A percentile compares a stretch with the other conserved stretches of the same genome.
Evolutionary conservation across 2,113 vertebrate genomes (phyloP).

Genomic region (Sinosuthora webbiana): DNA sequence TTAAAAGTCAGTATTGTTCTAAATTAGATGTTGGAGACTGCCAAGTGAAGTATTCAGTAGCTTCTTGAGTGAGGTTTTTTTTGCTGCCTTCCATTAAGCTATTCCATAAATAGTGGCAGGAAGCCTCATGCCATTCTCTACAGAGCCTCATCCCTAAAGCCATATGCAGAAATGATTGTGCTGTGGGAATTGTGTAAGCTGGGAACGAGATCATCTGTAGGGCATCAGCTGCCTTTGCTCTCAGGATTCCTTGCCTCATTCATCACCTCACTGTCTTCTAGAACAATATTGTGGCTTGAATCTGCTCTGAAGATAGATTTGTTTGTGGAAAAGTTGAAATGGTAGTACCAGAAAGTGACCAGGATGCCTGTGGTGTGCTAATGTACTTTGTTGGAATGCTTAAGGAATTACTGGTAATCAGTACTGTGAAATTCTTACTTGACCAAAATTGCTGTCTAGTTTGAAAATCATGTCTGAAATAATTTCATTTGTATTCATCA

Average conservation of each 20-base stretch:
- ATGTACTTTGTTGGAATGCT: background rate
- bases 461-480: background rate
- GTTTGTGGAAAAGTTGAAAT: background rate
- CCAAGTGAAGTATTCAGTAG: background rate
- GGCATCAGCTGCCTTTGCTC: background rate
- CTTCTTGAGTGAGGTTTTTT: background rate
- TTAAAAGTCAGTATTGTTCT: background rate
- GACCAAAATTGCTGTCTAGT: background rate
- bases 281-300: background rate
- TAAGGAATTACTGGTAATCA: background rate
- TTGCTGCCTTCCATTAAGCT: background rate
- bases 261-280: background rate
- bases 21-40: background rate
- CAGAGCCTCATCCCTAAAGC: background rate
- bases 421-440: background rate
- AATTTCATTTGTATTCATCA: background rate
- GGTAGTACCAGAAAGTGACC: background rate
- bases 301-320: background rate
- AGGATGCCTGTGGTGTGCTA: background rate
- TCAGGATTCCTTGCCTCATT: background rate
- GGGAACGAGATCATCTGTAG: background rate
- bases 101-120: background rate
- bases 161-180: accelerated
- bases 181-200: background rate
- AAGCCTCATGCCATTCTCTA: background rate